Percentiles rank a stretch among this genome's conserved stretches.
These are phyloP conservation scores for Hexactinellida sp. DNA, from an alignment of 37 sponge, comb jelly and placozoan species.

Conservation along the genomic window DNA sequence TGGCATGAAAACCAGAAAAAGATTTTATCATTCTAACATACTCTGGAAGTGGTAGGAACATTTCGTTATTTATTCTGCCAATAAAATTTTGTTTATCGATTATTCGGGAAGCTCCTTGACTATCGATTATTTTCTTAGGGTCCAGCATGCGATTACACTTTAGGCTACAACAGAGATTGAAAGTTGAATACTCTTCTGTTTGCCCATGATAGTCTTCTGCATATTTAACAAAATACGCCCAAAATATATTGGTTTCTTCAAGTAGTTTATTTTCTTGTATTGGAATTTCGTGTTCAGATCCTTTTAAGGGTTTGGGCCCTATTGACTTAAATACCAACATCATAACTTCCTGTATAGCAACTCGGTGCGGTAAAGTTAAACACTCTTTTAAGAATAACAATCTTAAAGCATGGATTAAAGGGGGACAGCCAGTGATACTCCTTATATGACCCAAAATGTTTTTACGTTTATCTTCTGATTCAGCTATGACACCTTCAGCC, in stretches of 20 bases:
- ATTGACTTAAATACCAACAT: background rate
- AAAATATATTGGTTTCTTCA: background rate
- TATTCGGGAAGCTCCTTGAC: background rate
- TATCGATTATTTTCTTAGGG: background rate
- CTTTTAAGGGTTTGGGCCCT: background rate
- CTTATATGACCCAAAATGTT: background rate
- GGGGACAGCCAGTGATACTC: background rate
- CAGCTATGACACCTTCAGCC: background rate
- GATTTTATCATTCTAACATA: background rate
- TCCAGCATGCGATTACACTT: background rate
- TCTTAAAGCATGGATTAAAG: background rate
- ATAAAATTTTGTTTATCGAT: background rate
- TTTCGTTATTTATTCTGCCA: background rate
- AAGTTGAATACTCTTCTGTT: background rate
- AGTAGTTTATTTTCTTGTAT: background rate
- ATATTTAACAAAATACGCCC: background rate
- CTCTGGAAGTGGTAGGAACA: background rate
- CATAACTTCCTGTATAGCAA: background rate
- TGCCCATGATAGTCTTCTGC: background rate
- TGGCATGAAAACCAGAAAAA: background rate
- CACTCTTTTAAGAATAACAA: background rate
- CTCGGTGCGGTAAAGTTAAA: slow-evolving; percentile 1
- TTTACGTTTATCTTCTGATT: background rate
- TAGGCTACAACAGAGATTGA: background rate
- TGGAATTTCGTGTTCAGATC: background rate